Evolutionary conservation across 2,888 invertebrate genomes (phyloP).

Genomic region (Tyria jacobaeae): DNA sequence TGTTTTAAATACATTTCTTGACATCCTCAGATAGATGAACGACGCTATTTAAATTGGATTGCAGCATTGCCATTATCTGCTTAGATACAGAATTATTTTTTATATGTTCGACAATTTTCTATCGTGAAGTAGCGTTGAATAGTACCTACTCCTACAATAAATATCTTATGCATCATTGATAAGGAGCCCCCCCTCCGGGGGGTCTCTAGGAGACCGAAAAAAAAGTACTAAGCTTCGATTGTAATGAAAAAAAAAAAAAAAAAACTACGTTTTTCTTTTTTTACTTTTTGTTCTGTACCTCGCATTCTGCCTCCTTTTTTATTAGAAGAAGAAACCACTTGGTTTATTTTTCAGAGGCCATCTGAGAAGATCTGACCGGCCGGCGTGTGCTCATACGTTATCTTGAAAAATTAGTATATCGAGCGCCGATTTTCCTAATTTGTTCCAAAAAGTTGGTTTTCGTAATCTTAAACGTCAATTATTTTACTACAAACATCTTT

Average conservation of each 20-base stretch:
- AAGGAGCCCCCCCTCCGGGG: neutral
- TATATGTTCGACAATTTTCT: neutral
- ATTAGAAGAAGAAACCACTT: too few relatives aligned
- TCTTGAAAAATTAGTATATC: neutral
- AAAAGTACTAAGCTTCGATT: too few relatives aligned
- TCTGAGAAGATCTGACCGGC: neutral
- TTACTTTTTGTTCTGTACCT: too few relatives aligned
- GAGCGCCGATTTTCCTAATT: neutral
- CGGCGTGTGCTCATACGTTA: neutral
- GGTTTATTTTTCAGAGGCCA: neutral
- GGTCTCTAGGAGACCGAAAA: neutral
- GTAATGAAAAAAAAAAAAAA: too few relatives aligned
- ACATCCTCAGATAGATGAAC: neutral
- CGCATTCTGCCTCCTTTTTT: too few relatives aligned
- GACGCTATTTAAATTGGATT: neutral
- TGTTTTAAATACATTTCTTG: neutral
- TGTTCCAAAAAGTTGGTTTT: neutral
- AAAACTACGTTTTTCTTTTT: too few relatives aligned
- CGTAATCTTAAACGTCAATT: neutral
- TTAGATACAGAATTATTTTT: neutral
- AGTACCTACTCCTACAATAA: neutral
- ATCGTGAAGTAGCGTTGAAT: neutral
- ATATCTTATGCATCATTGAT: neutral
- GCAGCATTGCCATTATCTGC: too few relatives aligned
- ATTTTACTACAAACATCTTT: neutral